Evolutionary conservation across 2,797 vertebrate species (phyloP).

Genomic region (Aulostomus chinensis): DNA sequence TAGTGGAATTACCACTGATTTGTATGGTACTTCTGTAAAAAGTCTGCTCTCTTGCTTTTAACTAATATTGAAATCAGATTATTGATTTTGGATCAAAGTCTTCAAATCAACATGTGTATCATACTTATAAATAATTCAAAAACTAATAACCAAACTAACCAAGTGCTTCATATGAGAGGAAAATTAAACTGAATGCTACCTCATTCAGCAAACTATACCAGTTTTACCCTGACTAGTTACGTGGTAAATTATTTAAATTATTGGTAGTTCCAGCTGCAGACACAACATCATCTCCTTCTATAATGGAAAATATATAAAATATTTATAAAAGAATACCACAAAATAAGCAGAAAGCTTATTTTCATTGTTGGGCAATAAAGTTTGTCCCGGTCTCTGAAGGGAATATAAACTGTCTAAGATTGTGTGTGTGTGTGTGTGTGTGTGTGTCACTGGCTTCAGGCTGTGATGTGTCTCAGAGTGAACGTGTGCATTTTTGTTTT

Average conservation of each 20-base stretch:
- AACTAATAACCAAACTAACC: too few species aligned
- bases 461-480: constrained; percentile 33
- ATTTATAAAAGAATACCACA: constrained; percentile 61
- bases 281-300: constrained; percentile 30
- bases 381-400: constrained; percentile 36
- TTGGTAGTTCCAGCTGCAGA: constrained; percentile 48
- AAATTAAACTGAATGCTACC: too few species aligned
- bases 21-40: too few species aligned
- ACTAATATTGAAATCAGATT: too few species aligned
- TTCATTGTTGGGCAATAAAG: constrained; percentile 50
- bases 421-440: not conserved
- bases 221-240: constrained; percentile 17
- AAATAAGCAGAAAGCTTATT: constrained; percentile 62
- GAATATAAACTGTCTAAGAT: constrained; percentile 47
- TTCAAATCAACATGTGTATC: too few species aligned
- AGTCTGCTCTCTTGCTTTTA: too few species aligned
- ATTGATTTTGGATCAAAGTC: too few species aligned
- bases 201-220: constrained; percentile 10
- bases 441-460: constrained; percentile 28
- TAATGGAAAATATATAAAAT: constrained; percentile 65
- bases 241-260: constrained; percentile 61
- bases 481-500: constrained; percentile 30
- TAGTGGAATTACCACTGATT: too few species aligned
- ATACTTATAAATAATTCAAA: too few species aligned
- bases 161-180: too few species aligned